phyloP scores from a whole-genome alignment of 1,140 invertebrate species.

The Portunus trituberculatus region DNA sequence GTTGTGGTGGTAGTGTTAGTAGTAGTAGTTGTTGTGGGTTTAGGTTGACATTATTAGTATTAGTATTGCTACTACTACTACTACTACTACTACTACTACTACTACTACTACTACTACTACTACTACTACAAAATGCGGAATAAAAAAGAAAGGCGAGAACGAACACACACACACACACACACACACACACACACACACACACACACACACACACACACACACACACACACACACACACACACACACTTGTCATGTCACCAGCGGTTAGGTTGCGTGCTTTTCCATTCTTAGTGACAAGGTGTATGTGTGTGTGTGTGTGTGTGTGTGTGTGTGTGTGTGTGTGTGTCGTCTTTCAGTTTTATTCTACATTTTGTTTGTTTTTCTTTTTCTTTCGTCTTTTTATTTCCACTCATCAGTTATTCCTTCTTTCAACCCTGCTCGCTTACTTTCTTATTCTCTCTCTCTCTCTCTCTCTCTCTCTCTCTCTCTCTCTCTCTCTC shows the following conservation, averaged over 20 bases:
- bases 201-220: slow-evolving; percentile 43
- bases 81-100: slow-evolving; percentile 26
- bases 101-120: slow-evolving; percentile 1
- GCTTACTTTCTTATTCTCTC: not conserved
- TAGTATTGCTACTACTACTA: not conserved
- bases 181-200: slow-evolving; percentile 43
- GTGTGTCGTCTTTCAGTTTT: not conserved
- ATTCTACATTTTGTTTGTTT: not conserved
- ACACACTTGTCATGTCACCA: not conserved
- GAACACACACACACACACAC: slow-evolving; percentile 33
- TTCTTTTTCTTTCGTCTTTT: not conserved
- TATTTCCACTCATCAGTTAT: not conserved
- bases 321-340: not conserved
- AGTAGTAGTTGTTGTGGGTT: too few species aligned
- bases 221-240: slow-evolving; percentile 43
- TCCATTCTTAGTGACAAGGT: not conserved
- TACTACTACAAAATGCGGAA: too few species aligned
- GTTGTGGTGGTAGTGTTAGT: not conserved
- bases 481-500: slow-evolving; percentile 36
- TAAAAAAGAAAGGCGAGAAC: too few species aligned
- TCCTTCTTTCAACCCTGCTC: slow-evolving; percentile 9
- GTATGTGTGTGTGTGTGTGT: too few species aligned
- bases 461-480: slow-evolving; percentile 2
- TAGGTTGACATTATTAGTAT: too few species aligned
- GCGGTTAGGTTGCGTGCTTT: not conserved